Conservation (phyloP, 2,888 invertebrate species). For the Cyrtodaria siliqua region DNA sequence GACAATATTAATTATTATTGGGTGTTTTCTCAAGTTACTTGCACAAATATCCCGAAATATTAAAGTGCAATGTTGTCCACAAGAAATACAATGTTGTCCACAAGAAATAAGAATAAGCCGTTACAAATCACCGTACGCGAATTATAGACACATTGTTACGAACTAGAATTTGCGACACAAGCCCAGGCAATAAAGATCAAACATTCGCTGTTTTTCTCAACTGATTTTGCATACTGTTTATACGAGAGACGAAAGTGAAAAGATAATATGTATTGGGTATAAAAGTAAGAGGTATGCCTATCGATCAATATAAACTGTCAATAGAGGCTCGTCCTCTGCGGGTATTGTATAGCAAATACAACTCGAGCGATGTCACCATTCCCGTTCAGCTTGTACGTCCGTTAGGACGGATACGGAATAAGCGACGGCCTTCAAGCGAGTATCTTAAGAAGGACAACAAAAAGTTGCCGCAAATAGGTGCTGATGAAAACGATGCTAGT, state of each 20-base stretch:
- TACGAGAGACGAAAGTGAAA: neutral
- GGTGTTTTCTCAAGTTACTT: too few relatives aligned
- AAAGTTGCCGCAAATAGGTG: too few relatives aligned
- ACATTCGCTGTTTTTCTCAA: neutral
- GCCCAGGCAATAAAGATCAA: neutral
- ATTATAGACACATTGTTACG: too few relatives aligned
- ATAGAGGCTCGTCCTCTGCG: constrained; percentile 59
- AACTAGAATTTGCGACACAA: too few relatives aligned
- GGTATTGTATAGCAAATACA: constrained; percentile 54
- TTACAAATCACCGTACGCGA: too few relatives aligned
- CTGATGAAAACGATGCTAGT: constrained; percentile 7
- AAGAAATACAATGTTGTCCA: too few relatives aligned
- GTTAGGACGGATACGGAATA: constrained; percentile 50
- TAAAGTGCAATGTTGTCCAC: too few relatives aligned
- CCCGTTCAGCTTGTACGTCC: constrained; percentile 46
- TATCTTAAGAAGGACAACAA: neutral
- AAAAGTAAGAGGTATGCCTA: constrained; percentile 9
- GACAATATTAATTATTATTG: too few relatives aligned
- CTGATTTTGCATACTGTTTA: neutral
- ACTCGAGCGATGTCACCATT: constrained; percentile 18
- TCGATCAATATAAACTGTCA: constrained; percentile 55
- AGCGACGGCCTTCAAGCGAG: constrained; percentile 19
- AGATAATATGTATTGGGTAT: neutral
- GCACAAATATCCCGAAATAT: too few relatives aligned
- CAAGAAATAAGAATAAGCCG: too few relatives aligned